Percentiles rank a stretch among this genome's conserved stretches.
These are phyloP conservation scores for Diarsia dahlii DNA, from an alignment of 2,888 invertebrate species.

Conservation along the genomic window DNA sequence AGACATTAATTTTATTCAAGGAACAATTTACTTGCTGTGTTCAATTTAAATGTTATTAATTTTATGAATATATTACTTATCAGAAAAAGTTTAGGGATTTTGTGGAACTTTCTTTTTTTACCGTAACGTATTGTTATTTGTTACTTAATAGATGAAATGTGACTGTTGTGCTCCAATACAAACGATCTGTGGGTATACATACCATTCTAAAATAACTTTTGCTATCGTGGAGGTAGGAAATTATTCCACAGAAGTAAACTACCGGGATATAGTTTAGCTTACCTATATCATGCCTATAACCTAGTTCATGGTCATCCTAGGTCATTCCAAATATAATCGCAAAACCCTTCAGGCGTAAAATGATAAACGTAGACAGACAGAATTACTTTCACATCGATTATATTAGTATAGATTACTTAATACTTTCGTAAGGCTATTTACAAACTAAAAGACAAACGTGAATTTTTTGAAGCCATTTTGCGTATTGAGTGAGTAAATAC, in stretches of 20 bases:
- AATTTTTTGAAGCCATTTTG: not conserved
- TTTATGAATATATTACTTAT: slow-evolving; percentile 52
- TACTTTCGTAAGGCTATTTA: slow-evolving; percentile 9
- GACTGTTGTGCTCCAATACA: not conserved
- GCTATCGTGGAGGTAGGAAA: not conserved
- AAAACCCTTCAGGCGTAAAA: too few species aligned
- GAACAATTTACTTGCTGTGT: slow-evolving; percentile 48
- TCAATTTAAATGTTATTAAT: slow-evolving; percentile 59
- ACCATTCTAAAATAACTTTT: too few species aligned
- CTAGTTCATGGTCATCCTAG: too few species aligned
- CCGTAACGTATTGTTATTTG: not conserved
- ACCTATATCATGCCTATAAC: too few species aligned
- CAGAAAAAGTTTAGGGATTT: not conserved
- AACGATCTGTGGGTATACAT: not conserved
- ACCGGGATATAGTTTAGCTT: not conserved
- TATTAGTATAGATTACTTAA: not conserved
- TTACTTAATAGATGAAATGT: not conserved
- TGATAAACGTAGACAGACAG: not conserved
- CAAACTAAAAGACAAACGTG: slow-evolving; percentile 1
- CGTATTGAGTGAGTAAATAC: slow-evolving; percentile 11
- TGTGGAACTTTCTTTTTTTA: not conserved
- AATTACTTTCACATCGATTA: not conserved
- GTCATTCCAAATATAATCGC: too few species aligned
- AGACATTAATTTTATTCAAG: slow-evolving; percentile 49
- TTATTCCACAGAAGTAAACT: not conserved